A percentile compares a stretch with the other conserved stretches of the same genome.
phyloP scores from a whole-genome alignment of 2,113 vertebrate species.

The Neolamprologus falcicula region DNA sequence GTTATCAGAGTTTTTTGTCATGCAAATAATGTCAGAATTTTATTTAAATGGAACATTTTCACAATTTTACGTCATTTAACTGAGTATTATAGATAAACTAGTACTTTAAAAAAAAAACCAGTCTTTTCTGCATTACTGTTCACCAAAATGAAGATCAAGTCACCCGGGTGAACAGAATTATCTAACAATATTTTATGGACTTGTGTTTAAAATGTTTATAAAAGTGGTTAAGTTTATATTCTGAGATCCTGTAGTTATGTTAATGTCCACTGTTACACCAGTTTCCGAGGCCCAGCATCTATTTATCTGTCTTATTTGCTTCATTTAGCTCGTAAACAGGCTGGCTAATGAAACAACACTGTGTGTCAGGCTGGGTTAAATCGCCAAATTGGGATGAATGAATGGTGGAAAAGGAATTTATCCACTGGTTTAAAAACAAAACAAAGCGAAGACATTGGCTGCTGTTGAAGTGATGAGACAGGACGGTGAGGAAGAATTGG shows the following conservation, averaged over 20 bases:
- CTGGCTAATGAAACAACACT: background rate
- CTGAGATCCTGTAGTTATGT: background rate
- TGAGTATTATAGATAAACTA: background rate
- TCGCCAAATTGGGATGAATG: constrained; percentile 22
- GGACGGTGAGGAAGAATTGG: background rate
- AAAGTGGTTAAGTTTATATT: background rate
- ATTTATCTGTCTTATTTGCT: background rate
- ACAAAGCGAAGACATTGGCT: constrained; percentile 16
- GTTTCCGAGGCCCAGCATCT: background rate
- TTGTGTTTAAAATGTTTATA: background rate
- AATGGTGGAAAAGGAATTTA: constrained; percentile 22
- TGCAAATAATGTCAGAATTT: background rate
- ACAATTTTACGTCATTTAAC: background rate
- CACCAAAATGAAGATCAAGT: background rate
- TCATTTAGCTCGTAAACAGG: background rate
- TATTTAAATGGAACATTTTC: background rate
- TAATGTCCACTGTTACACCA: background rate
- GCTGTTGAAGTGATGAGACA: constrained; percentile 19
- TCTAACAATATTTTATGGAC: background rate
- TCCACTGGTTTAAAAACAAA: background rate
- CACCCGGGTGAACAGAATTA: background rate
- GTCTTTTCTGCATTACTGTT: background rate
- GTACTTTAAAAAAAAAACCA: background rate
- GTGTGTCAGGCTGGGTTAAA: constrained; percentile 19
- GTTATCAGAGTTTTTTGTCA: background rate